Base-by-base conservation (phyloP, 1,140 invertebrate species). In the Andrena cerasifolii region DNA sequence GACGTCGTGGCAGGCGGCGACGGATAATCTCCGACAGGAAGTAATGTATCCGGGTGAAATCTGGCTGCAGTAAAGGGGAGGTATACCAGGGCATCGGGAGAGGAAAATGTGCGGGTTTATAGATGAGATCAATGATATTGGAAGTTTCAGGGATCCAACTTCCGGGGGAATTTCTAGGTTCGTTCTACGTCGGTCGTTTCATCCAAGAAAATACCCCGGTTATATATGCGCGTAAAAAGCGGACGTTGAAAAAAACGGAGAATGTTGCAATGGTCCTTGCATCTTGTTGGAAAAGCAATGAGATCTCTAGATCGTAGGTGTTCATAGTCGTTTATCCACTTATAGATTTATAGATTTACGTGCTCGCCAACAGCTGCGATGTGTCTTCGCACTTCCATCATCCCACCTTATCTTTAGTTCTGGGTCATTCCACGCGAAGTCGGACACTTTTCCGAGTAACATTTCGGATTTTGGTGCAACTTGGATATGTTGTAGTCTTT, bases 121-220 rank as follows among this genome's bases (percentile, higher is more conserved):
- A 80, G 74, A 85, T 78, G 63, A 74, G 82, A 77, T 79, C 83
- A 49, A 79, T 61, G 79, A 74, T 84, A 84, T 80, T 70, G 73
- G 78, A 70, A 84, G 65, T 76, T 63, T 72, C 43, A 49, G 31
- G 58, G 61, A 79, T 83, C 66, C 59, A 80, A 78, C 74, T 67
- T 80, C 65, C 71, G 71, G 43, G 14, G 2, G 36, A 83, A 78
- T 79, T 63, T 80, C 28, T 36, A 47, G 53, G 28, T n/a, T 74
- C 40, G 31, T 51, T 66, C 24, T 12, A 10, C 45, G 40, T 43
- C 49, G 51, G 16, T 62, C 53, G 49, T 54, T 66, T 76, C 56
- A 33, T 40, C 3, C 1, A 10, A 24, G 40, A 36, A 51, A 51
- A 36, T 36, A 4, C 45, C 31, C 0, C 6, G 14, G 21, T 7